Evolutionary conservation across 2,113 vertebrate species (phyloP), one percentile per base, ranked within the genome.

Genomic region (Chiloscyllium plagiosum): DNA sequence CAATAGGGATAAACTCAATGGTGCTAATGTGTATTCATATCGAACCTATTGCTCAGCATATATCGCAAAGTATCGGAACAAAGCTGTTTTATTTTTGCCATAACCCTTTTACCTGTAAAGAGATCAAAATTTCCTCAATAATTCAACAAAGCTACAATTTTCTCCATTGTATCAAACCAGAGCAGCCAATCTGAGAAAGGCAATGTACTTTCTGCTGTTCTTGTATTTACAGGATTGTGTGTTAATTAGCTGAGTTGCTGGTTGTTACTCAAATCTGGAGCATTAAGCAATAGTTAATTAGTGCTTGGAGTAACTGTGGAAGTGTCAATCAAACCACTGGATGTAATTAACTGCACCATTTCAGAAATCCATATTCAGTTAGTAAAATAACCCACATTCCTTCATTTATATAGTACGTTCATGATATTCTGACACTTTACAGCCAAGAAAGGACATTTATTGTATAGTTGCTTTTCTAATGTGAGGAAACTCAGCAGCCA

Each of bases 241-340:
- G 47, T 70, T 47, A 95, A 95, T 95, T 72, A 72, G 94, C 94
- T 76, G 69, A 95, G 42, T 95, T 95, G 69, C 68, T 72, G 69
- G 52, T 95, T 76, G 26, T 93, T 66, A 52, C 37, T 47, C 68
- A 68, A 95, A 95, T 76, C 42, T 17, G 47, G 19, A 95, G 93
- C 68, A 95, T 69, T 95, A 47, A 72, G 69, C 94, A 95, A 47
- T 95, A 15, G 69, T 70, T 95, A 95, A 95, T 95, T 95, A 95
- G 94, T 95, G 42, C 42, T 76, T 47, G 6, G 69, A 72, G 42
- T 95, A 95, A 95, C 94, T 95, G 42, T 72, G 69, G 47, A 72
- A 95, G 72, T 95, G 94, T 95, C 94, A 70, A 72, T 95, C 94
- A 95, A 72, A 29, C 68, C 66, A 52, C 72, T 95, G 72, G 42